A percentile compares a stretch with the other conserved stretches of the same genome.
Conservation (phyloP, 2,113 vertebrate genomes). For the Centropristis striata region DNA sequence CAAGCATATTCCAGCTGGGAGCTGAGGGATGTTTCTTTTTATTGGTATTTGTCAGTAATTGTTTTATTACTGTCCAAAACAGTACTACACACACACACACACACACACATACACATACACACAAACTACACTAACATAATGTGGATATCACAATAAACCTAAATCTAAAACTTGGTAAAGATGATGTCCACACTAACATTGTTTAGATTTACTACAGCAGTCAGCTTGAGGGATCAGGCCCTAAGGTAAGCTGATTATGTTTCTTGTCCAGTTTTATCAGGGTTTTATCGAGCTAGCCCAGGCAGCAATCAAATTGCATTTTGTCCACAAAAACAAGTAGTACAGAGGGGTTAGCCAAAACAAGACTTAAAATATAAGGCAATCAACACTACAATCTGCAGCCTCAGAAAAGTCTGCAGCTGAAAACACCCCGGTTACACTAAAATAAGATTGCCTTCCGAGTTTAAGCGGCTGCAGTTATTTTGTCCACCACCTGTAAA, state of each 20-base stretch:
- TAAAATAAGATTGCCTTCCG: background rate
- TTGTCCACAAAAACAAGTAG: background rate
- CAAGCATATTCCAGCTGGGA: background rate
- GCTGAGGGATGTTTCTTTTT: background rate
- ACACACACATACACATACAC: too few species aligned
- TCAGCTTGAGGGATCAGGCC: background rate
- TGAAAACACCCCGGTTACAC: background rate
- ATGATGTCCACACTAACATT: background rate
- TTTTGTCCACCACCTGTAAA: conserved; percentile 50
- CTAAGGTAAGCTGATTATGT: background rate
- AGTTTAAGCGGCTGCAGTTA: background rate
- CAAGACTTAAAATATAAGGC: background rate
- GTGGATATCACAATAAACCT: background rate
- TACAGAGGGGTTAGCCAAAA: background rate
- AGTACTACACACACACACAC: background rate
- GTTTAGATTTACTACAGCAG: background rate
- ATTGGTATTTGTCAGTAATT: background rate
- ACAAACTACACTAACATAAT: background rate
- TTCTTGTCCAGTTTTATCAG: background rate
- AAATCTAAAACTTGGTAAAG: background rate
- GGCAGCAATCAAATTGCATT: background rate
- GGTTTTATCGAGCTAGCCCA: background rate
- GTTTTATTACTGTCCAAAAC: background rate
- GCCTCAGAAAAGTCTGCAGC: background rate
- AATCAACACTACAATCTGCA: background rate